A percentile compares a stretch with the other conserved stretches of the same genome.
Conservation (phyloP, 92 coral and sea anemone species). For the Pocillopora meandrina region DNA sequence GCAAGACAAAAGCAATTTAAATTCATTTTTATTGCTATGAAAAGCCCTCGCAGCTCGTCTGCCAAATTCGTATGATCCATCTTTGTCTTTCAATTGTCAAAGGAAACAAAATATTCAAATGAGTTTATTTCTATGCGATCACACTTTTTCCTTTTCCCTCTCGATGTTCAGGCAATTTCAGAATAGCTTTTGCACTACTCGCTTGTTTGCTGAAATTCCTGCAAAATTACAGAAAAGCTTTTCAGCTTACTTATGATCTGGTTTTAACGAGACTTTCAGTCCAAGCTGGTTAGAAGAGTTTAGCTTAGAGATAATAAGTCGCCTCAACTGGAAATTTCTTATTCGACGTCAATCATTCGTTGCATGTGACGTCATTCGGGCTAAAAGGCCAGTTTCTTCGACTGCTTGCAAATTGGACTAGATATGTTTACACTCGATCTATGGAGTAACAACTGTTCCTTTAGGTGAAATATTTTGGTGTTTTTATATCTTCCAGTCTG, state of each 20-base stretch:
- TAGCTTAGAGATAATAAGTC: not conserved
- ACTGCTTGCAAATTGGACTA: constrained; percentile 29
- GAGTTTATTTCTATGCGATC: not conserved
- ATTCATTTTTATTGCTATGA: constrained; percentile 2
- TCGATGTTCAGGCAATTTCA: not conserved
- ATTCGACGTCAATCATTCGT: constrained; percentile 32
- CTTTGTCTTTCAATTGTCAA: constrained; percentile 12
- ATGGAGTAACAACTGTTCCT: constrained; percentile 20
- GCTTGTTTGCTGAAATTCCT: not conserved
- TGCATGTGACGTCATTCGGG: constrained; percentile 34
- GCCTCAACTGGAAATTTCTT: not conserved
- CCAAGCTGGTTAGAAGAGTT: not conserved
- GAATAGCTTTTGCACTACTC: not conserved
- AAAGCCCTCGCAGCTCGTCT: not conserved
- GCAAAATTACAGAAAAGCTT: constrained; percentile 1
- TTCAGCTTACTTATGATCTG: not conserved
- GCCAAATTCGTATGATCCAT: not conserved
- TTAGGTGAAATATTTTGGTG: constrained; percentile 25
- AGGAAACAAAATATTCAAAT: constrained; percentile 13
- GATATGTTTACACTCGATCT: constrained; percentile 32
- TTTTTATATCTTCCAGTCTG: constrained; percentile 38
- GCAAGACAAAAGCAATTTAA: constrained; percentile 9
- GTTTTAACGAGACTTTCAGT: not conserved
- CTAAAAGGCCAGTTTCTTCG: constrained; percentile 29
- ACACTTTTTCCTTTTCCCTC: constrained; percentile 6